phyloP scores from a whole-genome alignment of 2,113 vertebrate species.

The Varanus salvator region DNA sequence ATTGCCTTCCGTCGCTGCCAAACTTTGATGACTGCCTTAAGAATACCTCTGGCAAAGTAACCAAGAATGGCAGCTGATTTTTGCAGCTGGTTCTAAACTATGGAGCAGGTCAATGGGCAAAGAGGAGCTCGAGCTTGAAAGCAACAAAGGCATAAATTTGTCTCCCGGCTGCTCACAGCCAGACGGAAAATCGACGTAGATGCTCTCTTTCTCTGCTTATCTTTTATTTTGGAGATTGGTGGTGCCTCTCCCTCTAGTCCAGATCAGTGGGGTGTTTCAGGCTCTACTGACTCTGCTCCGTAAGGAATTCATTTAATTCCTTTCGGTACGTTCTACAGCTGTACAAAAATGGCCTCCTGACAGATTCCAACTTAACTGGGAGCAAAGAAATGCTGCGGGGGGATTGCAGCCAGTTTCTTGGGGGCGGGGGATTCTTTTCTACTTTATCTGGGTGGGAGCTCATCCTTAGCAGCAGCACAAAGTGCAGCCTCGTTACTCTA shows the following conservation, averaged over 20 bases:
- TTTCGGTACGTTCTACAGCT: not conserved
- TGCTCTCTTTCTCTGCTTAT: conserved; percentile 11
- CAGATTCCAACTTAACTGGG: not conserved
- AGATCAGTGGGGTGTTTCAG: not conserved
- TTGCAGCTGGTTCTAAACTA: conserved; percentile 57
- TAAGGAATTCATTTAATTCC: too few species aligned
- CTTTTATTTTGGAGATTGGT: not conserved
- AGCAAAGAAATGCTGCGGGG: not conserved
- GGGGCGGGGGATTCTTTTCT: too few species aligned
- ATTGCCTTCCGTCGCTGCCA: conserved; percentile 67
- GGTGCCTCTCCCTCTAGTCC: not conserved
- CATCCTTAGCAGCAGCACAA: too few species aligned
- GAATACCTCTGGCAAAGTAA: conserved; percentile 58
- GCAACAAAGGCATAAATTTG: not conserved
- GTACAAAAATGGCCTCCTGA: not conserved
- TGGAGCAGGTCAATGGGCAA: conserved; percentile 51
- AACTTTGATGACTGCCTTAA: conserved; percentile 59
- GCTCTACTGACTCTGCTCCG: too few species aligned
- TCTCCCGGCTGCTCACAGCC: not conserved
- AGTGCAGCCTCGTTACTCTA: too few species aligned
- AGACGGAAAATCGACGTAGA: not conserved
- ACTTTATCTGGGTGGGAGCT: too few species aligned
- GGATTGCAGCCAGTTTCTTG: not conserved
- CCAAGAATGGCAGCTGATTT: conserved; percentile 67
- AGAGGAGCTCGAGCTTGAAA: conserved; percentile 54